Evolutionary conservation across 2,113 vertebrate species (phyloP).

Genomic region (Phalacrocorax carbo): DNA sequence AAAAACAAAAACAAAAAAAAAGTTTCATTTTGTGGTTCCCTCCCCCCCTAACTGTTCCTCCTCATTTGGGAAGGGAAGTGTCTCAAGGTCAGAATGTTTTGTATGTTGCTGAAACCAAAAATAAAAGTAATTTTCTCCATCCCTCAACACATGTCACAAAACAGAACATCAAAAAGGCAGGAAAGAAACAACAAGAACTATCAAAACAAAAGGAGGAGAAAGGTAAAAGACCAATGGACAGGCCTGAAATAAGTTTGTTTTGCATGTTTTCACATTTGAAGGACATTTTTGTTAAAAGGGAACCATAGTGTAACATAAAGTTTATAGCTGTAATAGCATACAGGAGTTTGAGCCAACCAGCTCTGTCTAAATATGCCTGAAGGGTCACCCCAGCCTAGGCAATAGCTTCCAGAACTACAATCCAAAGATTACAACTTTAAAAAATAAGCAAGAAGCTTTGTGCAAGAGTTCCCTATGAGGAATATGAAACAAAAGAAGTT

Average conservation of each 20-base stretch:
- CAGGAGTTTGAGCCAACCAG: slow-evolving; percentile 26
- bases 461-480: background rate
- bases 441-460: slow-evolving; percentile 28
- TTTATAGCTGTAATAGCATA: slow-evolving; percentile 47
- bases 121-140: slow-evolving; percentile 21
- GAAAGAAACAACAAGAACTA: background rate
- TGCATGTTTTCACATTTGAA: slow-evolving; percentile 32
- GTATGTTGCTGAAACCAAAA: slow-evolving; percentile 20
- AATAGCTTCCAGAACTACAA: slow-evolving; percentile 40
- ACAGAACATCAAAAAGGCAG: background rate
- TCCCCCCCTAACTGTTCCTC: background rate
- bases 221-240: background rate
- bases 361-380: slow-evolving; percentile 27
- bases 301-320: background rate
- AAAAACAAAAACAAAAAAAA: background rate
- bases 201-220: slow-evolving; percentile 17
- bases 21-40: background rate
- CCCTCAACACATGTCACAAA: background rate
- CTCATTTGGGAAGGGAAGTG: slow-evolving; percentile 17
- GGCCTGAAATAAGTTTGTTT: slow-evolving; percentile 11
- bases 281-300: slow-evolving; percentile 19
- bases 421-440: slow-evolving; percentile 19
- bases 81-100: slow-evolving; percentile 32
- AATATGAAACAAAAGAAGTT: slow-evolving; percentile 33
- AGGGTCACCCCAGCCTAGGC: slow-evolving; percentile 34